These are phyloP conservation scores for Caranx ignobilis DNA, from an alignment of 2,113 vertebrate genomes.

Conservation along the genomic window DNA sequence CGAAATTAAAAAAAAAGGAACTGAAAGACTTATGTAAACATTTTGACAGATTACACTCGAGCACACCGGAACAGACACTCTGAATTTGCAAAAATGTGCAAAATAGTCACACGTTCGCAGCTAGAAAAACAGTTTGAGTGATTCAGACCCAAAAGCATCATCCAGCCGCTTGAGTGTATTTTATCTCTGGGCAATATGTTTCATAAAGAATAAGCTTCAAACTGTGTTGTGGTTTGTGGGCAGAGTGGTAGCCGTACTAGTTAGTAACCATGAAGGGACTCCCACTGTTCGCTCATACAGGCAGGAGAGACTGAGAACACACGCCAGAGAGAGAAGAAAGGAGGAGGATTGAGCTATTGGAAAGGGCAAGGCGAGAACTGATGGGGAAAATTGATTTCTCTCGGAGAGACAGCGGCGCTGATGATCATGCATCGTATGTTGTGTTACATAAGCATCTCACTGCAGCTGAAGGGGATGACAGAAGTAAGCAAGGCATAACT, in stretches of 20 bases:
- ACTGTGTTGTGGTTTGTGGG: conserved; percentile 29
- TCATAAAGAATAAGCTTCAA: conserved; percentile 57
- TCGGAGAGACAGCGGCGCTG: conserved; percentile 43
- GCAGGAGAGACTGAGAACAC: conserved; percentile 12
- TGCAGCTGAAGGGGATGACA: conserved; percentile 60
- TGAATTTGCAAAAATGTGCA: neutral
- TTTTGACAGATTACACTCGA: conserved; percentile 2
- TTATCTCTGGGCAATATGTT: conserved; percentile 21
- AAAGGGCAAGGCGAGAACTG: conserved; percentile 52
- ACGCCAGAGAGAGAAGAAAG: neutral
- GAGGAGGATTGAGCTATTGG: neutral
- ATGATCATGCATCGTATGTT: conserved; percentile 53
- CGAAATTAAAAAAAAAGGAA: no score
- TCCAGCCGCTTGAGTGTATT: conserved; percentile 8
- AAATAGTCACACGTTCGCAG: neutral
- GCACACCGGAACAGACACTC: neutral
- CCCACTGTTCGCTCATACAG: conserved; percentile 24
- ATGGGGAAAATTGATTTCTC: conserved; percentile 72
- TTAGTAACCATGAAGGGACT: conserved; percentile 25
- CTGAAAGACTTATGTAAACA: neutral
- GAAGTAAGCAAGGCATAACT: conserved; percentile 66
- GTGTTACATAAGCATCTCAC: conserved; percentile 69
- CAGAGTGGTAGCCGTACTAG: neutral
- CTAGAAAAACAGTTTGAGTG: neutral
- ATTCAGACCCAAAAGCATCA: neutral